Percentiles rank a stretch among this genome's conserved stretches.
These are phyloP conservation scores for Sparidentex hasta DNA, from an alignment of 2,797 vertebrate species.

Conservation along the genomic window DNA sequence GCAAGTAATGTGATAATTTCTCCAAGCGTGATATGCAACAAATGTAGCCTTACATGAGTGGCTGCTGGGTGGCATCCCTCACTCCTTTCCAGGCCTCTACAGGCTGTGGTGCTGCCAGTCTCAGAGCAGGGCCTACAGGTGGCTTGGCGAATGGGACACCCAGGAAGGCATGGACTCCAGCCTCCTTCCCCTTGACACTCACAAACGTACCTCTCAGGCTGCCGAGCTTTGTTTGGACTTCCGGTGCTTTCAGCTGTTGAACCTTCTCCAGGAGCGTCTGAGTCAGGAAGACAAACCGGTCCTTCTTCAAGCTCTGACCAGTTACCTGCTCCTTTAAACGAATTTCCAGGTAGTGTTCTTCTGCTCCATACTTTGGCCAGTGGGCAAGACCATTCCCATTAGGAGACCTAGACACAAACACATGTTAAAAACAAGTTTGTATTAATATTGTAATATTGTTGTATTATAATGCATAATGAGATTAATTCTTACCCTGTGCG, in stretches of 20 bases:
- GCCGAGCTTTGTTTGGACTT: slow-evolving; percentile 78
- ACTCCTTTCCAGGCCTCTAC: slow-evolving; percentile 78
- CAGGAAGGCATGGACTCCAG: slow-evolving; percentile 77
- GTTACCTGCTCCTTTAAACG: too few relatives aligned
- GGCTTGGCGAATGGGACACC: slow-evolving; percentile 84
- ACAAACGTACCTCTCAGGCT: slow-evolving; percentile 75
- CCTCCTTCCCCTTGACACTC: slow-evolving; percentile 78
- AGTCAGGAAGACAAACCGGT: too few relatives aligned
- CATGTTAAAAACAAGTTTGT: neutral
- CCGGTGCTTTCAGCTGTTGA: slow-evolving; percentile 5
- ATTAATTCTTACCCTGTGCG: slow-evolving; percentile 83
- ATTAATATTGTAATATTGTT: neutral
- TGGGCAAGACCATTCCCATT: too few relatives aligned
- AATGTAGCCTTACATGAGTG: slow-evolving; percentile 74
- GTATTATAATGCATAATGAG: neutral
- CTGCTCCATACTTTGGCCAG: too few relatives aligned
- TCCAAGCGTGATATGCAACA: neutral
- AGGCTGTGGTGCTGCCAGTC: slow-evolving; percentile 79
- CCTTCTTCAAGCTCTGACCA: too few relatives aligned
- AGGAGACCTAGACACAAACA: slow-evolving; percentile 3
- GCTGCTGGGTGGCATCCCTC: slow-evolving; percentile 79
- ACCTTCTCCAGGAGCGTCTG: too few relatives aligned
- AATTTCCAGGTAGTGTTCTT: too few relatives aligned
- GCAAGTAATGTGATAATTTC: neutral
- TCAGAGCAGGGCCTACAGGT: slow-evolving; percentile 79